Conservation (phyloP, 1,140 invertebrate genomes). For the Trichogramma pretiosum region DNA sequence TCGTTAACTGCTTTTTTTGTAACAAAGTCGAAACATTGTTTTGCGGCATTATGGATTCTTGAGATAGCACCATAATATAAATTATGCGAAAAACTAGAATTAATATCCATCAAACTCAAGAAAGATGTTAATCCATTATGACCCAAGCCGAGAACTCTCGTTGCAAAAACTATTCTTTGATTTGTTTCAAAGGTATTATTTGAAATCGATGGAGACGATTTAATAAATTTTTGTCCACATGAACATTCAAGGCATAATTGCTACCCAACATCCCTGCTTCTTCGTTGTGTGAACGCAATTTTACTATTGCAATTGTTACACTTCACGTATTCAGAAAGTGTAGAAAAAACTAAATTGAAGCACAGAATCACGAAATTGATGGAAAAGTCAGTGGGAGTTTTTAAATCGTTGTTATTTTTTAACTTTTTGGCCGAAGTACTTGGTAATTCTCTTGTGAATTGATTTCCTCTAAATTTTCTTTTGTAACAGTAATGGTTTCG, state of each 20-base stretch:
- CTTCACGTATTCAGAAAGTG: constrained; percentile 1
- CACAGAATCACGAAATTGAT: neutral
- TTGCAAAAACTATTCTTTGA: constrained; percentile 3
- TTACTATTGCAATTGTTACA: constrained; percentile 4
- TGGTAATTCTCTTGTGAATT: neutral
- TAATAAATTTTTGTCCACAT: constrained; percentile 1
- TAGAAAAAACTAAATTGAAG: constrained; percentile 6
- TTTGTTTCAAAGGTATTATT: constrained; percentile 5
- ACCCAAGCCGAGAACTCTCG: constrained; percentile 2
- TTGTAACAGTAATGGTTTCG: neutral
- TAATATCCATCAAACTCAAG: constrained; percentile 5
- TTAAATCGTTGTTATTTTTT: neutral
- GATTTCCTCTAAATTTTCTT: neutral
- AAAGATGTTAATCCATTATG: neutral
- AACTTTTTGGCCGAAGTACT: neutral
- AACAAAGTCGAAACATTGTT: neutral
- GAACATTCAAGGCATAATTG: neutral
- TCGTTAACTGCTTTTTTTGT: constrained; percentile 3
- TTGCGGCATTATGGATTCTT: neutral
- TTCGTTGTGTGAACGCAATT: constrained; percentile 1
- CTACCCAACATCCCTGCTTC: neutral
- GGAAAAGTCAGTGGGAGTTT: neutral
- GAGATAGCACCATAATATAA: neutral
- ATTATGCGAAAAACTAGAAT: neutral
- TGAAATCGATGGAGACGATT: neutral